Evolutionary conservation across 2,888 invertebrate species (phyloP), one percentile per base, ranked within the genome.

Genomic region (Pycnomerus fuliginosus): DNA sequence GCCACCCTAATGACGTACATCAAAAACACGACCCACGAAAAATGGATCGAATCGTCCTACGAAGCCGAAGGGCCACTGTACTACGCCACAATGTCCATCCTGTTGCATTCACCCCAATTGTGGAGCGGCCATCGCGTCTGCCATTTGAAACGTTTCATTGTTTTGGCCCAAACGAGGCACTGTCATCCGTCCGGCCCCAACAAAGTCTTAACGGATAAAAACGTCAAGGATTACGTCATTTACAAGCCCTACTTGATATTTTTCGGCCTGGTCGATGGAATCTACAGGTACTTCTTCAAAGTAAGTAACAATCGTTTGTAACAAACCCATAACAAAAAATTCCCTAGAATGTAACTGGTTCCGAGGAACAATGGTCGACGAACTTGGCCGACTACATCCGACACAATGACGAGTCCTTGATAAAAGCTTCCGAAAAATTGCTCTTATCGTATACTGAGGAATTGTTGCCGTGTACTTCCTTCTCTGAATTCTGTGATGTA

Each of bases 1-100:
- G 81, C 87, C 30, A 84, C 85, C 37, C 71, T 96, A 51, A 80
- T 83, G 40, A 76, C 79, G 8, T 90, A 87, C 67, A 70, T 93
- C 52, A 85, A 83, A 48, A 79, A 82, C 61, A 61, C 78, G 11
- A 72, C 80, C 40, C 70, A 76, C 0, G 78, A 83, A 40, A 80
- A 83, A 34, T 81, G 84, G 80, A 72, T 94, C 16, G 93, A 94
- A 67, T 84, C 83, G 16, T 83, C 87, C 23, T 93, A 88, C 71
- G 94, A 94, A 65, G 86, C 91, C 0, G 97, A 97, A 62, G 91
- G 95, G 0, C 88, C 94, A 2, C 78, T 91, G n/a, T 97, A 92
- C 74, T 91, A 87, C 81, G 74, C 84, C 38, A 84, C 87, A 2
- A 79, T 96, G 67, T 85, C 88, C 36, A 72, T 94, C 24, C 80